Percentiles rank a stretch among this genome's conserved stretches.
phyloP scores from a whole-genome alignment of 2,797 vertebrate species.

The Lophius americanus region DNA sequence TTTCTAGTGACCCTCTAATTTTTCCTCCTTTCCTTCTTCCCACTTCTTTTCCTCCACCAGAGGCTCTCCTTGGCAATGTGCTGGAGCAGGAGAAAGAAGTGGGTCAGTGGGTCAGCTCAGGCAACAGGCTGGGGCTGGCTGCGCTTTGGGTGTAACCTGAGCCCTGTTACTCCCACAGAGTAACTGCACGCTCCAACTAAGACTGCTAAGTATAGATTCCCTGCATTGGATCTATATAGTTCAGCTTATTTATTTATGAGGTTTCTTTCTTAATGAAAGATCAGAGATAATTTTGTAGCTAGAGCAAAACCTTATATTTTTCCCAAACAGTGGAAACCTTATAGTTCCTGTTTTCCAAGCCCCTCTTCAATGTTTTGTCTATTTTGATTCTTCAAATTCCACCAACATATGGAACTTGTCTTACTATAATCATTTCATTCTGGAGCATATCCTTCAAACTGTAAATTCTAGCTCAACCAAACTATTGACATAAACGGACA shows the following conservation, averaged over 20 bases:
- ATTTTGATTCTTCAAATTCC: too few relatives aligned
- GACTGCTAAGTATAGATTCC: conserved; percentile 42
- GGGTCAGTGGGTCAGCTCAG: conserved; percentile 85
- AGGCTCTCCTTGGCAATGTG: conserved; percentile 58
- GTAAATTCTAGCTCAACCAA: too few relatives aligned
- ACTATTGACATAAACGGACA: too few relatives aligned
- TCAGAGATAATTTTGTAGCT: too few relatives aligned
- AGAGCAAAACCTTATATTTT: too few relatives aligned
- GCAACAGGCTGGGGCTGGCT: conserved; percentile 66
- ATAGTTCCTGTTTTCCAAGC: too few relatives aligned
- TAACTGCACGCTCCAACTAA: conserved; percentile 28
- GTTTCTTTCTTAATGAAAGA: neutral
- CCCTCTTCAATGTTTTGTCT: too few relatives aligned
- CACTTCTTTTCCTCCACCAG: conserved; percentile 47
- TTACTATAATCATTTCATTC: too few relatives aligned
- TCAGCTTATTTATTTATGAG: conserved; percentile 3
- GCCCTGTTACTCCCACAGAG: conserved; percentile 52
- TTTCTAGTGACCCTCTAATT: conserved; percentile 1
- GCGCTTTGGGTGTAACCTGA: conserved; percentile 65
- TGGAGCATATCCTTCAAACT: too few relatives aligned
- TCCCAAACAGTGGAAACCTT: too few relatives aligned
- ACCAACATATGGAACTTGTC: too few relatives aligned
- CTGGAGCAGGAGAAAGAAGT: conserved; percentile 71
- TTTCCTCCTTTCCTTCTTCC: conserved; percentile 18
- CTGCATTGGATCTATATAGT: conserved; percentile 8